A percentile compares a stretch with the other conserved stretches of the same genome.
Conservation (phyloP, 2,797 vertebrate genomes). For the Pagetopsis macropterus region DNA sequence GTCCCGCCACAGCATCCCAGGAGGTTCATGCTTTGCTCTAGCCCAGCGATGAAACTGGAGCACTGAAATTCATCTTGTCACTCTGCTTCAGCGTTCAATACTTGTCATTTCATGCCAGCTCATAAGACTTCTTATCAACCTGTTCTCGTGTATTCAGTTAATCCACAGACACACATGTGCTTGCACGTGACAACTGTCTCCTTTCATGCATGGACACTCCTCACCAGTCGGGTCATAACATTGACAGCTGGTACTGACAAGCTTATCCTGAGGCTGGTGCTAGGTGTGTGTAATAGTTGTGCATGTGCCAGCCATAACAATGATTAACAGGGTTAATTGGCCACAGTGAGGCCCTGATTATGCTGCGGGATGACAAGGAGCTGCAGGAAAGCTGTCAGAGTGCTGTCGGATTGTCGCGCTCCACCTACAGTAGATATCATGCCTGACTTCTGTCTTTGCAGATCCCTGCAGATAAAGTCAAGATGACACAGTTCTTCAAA, state of each 20-base stretch:
- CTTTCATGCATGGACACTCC: constrained; percentile 51
- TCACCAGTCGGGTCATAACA: constrained; percentile 38
- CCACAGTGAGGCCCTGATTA: constrained; percentile 62
- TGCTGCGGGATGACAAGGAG: constrained; percentile 57
- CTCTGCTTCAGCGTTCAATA: constrained; percentile 51
- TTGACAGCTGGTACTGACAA: constrained; percentile 60
- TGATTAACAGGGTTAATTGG: constrained; percentile 76
- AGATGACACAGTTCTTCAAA: constrained; percentile 37
- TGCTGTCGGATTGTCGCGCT: constrained; percentile 11
- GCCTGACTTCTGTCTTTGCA: constrained; percentile 50
- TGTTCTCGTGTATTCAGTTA: constrained; percentile 25
- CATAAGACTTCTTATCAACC: constrained; percentile 47
- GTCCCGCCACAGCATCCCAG: constrained; percentile 41
- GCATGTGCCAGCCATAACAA: constrained; percentile 62
- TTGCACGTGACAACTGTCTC: constrained; percentile 24
- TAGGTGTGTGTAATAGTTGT: constrained; percentile 52
- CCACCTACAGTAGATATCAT: constrained; percentile 26
- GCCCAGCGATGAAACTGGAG: constrained; percentile 33
- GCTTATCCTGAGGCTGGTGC: constrained; percentile 49
- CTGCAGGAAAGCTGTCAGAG: constrained; percentile 59
- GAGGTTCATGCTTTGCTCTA: constrained; percentile 32
- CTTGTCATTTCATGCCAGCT: constrained; percentile 58
- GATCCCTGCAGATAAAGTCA: constrained; percentile 53
- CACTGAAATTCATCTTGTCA: constrained; percentile 45
- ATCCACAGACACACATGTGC: constrained; percentile 31